Base-by-base conservation (phyloP, 2,888 invertebrate genomes). In the Drosophila rubida region DNA sequence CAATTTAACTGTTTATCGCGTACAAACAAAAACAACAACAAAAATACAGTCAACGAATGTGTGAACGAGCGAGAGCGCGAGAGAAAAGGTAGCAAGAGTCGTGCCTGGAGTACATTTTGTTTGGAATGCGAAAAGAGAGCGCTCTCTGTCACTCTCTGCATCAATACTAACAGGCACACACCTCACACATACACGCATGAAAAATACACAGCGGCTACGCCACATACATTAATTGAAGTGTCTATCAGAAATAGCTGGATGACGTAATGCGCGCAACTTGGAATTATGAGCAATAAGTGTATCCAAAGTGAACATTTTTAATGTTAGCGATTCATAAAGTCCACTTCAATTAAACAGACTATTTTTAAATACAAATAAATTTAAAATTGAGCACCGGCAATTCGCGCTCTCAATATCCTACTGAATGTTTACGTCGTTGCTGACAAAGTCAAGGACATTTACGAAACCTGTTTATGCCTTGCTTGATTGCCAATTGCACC, bases 171-270 rank as follows among this genome's bases (percentile, higher is more conserved):
- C 46, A 66, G 30, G 7, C 41, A 57, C 41, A 46, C 44, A 69
- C 53, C 66, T 50, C 25, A 55, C 53, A 58, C 16, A 69, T 19
- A 19, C 32, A 22, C 30, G 16, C 16, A 19, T 22, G 35, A 22
- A 23, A 64, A 19, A 62, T 23, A 50, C 54, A 66, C 44, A 50
- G 32, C 51, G 16, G 39, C 51, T 27, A 27, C 27, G n/a, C 32
- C 11, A 53, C 61, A 62, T 62, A 80, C 79, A 79, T 84, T 86
- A 89, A 82, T 90, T 86, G 79, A 85, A 81, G 78, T 84, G 84
- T 80, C 78, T 75, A 87, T 89, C 85, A 87, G 77, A 90, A 89
- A 89, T 90, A 89, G 87, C 81, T 73, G 73, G 72, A 87, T 89
- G 89, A 89, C 90, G 89, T 89, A 89, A 89, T 85, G 66, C 66